Evolutionary conservation across 2,888 invertebrate genomes (phyloP).

Genomic region (Deilephila porcellus): DNA sequence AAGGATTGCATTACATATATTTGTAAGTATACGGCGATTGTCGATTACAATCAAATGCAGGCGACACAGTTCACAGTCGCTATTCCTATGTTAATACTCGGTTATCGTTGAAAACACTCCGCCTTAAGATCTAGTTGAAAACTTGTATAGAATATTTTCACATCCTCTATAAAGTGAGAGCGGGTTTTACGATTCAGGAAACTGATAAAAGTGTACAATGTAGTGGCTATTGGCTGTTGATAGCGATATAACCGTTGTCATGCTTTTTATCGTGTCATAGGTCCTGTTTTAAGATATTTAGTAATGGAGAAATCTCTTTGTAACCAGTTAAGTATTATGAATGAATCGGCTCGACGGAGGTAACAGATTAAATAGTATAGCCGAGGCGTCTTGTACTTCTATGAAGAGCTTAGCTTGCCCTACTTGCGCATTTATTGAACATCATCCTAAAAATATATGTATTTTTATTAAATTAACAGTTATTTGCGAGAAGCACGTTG

Average conservation of each 20-base stretch:
- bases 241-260: background rate
- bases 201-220: slow-evolving; percentile 18
- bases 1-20: background rate
- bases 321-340: too few relatives aligned
- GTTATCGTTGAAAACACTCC: background rate
- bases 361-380: too few relatives aligned
- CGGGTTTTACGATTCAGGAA: slow-evolving; percentile 18
- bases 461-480: too few relatives aligned
- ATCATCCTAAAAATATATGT: too few relatives aligned
- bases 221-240: background rate
- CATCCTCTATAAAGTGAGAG: slow-evolving; percentile 23
- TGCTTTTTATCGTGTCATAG: background rate
- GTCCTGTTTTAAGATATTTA: background rate
- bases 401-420: too few relatives aligned
- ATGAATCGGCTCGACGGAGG: too few relatives aligned
- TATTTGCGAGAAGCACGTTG: too few relatives aligned
- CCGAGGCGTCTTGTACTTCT: too few relatives aligned
- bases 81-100: slow-evolving; percentile 29
- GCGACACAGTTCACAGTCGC: slow-evolving; percentile 16
- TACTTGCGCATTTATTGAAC: too few relatives aligned
- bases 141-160: slow-evolving; percentile 24
- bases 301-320: too few relatives aligned
- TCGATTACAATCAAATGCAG: slow-evolving; percentile 29
- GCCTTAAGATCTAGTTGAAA: slow-evolving; percentile 25
- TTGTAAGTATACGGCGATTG: background rate